Evolutionary conservation across 1,140 invertebrate species (phyloP), one percentile per base, ranked within the genome.

Genomic region (Nautilus pompilius): DNA sequence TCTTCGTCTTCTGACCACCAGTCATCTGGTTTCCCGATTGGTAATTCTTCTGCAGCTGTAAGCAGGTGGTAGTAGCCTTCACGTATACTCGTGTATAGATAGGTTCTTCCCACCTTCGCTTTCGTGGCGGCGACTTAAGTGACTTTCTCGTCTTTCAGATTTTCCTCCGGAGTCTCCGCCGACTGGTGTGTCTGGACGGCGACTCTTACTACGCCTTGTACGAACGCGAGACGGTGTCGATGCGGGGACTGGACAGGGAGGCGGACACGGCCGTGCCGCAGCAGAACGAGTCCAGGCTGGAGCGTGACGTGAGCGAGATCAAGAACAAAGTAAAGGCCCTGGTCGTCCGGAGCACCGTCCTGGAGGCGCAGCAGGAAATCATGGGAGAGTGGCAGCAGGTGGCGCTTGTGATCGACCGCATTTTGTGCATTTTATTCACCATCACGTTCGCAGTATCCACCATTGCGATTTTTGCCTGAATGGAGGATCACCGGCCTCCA

Each of bases 361-460:
- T 67, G 41, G 69, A 72, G 29, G 65, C 67, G 6, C 63, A 68
- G 34, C 58, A 68, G 8, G 74, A 76, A 46, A 62, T 70, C 8
- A 32, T 65, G 6, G 68, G 66, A 54, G 77, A 79, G 62, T 79
- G 77, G 77, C 71, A 73, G n/a, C 69, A 75, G 57, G 73, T 79
- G 26, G 75, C 75, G 2, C 58, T 79, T 1, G 74, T 79, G 5
- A 53, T 76, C 3, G 75, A 77, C 53, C 59, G 75, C 45, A 34
- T 77, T 29, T 45, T 74, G 48, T 74, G 69, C 57, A 70, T 74
- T 41, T 29, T 75, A 8, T 77, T 74, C 59, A 26, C 69, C 17
- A 28, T 73, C 28, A 66, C 71, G 49, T 72, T 72, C 57, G 62
- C 75, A 28, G 64, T 77, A 48, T 72, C 70, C 51, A 73, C 69